Conservation (phyloP, 2,888 invertebrate genomes). For the Allolobophora icterica region DNA sequence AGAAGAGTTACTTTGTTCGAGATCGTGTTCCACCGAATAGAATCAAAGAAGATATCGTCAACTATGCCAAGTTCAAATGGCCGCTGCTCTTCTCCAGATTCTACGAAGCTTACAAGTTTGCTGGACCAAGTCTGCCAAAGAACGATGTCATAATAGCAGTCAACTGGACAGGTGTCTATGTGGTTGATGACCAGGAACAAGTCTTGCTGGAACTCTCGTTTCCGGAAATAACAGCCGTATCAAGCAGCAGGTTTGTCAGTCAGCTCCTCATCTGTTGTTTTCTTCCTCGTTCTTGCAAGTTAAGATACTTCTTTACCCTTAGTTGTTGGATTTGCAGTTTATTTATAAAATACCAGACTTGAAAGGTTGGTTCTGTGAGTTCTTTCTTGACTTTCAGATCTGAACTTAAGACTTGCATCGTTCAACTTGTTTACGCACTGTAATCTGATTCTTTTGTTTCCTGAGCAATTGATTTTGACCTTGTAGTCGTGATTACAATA, state of each 20-base stretch:
- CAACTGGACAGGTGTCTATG: constrained; percentile 99
- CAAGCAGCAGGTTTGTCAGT: constrained; percentile 67
- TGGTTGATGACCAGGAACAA: constrained; percentile 98
- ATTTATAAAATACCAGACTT: too few species aligned
- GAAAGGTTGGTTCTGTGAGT: too few species aligned
- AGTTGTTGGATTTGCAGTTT: neutral
- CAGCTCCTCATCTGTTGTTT: neutral
- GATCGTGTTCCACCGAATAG: constrained; percentile 80
- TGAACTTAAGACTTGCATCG: too few species aligned
- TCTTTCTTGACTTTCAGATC: too few species aligned
- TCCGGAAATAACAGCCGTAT: constrained; percentile 95
- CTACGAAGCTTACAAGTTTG: constrained; percentile 89
- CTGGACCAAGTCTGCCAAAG: constrained; percentile 95
- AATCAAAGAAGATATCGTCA: constrained; percentile 83
- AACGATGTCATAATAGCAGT: constrained; percentile 99
- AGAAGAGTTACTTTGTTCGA: constrained; percentile 86
- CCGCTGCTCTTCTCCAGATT: constrained; percentile 95
- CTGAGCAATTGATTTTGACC: too few species aligned
- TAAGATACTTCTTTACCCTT: neutral
- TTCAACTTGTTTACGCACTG: too few species aligned
- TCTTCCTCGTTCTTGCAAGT: too few species aligned
- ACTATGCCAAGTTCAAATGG: constrained; percentile 98
- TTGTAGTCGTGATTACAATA: too few species aligned
- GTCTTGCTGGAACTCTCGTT: constrained; percentile 95
- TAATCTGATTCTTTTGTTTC: too few species aligned